A percentile compares a stretch with the other conserved stretches of the same genome.
These are phyloP conservation scores for Ennomos fuscantarius DNA, from an alignment of 2,888 invertebrate species.

Conservation along the genomic window DNA sequence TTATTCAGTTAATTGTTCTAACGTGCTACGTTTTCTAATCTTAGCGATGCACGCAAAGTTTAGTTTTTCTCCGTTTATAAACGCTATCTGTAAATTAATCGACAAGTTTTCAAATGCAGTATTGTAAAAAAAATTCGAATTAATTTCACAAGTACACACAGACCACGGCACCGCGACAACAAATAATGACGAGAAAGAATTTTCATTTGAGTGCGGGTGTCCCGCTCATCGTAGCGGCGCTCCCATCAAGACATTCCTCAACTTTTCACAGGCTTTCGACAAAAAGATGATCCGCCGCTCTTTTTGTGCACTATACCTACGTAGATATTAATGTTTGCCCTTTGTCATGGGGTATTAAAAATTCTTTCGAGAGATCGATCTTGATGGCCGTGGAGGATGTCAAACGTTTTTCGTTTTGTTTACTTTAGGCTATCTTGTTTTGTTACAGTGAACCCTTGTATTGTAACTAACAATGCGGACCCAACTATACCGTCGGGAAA, in stretches of 20 bases:
- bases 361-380: constrained; percentile 39
- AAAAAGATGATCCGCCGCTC: constrained; percentile 57
- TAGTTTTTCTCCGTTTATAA: background rate
- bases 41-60: too few relatives aligned
- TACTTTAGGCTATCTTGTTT: constrained; percentile 9
- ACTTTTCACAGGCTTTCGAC: constrained; percentile 67
- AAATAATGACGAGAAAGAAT: constrained; percentile 75
- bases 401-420: constrained; percentile 17
- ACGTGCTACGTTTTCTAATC: constrained; percentile 12
- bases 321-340: constrained; percentile 43
- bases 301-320: constrained; percentile 47
- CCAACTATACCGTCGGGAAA: constrained; percentile 26
- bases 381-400: constrained; percentile 8
- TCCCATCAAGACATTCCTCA: constrained; percentile 74
- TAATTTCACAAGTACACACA: constrained; percentile 40
- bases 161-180: constrained; percentile 59
- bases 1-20: constrained; percentile 28
- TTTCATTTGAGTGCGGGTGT: constrained; percentile 74
- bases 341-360: constrained; percentile 45
- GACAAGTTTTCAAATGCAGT: constrained; percentile 11
- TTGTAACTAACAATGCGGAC: background rate
- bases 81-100: constrained; percentile 2
- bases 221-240: constrained; percentile 57
- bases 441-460: constrained; percentile 10
- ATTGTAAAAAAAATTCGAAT: constrained; percentile 26